Base-by-base conservation (phyloP, 2,888 invertebrate genomes). In the Rotaria socialis region DNA sequence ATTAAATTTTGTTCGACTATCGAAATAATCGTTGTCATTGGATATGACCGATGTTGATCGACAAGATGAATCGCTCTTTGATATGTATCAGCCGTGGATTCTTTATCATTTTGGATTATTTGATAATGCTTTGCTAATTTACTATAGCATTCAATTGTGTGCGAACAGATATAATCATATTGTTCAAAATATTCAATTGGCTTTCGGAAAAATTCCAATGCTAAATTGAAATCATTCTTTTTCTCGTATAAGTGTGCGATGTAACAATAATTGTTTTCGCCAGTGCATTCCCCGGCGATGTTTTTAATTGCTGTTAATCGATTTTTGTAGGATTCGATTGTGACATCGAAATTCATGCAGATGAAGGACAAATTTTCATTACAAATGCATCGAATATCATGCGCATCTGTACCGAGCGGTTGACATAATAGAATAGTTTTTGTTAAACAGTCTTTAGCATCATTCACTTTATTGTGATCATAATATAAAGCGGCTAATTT, bases 101-200 rank as follows among this genome's bases (percentile, higher is more conserved):
- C 74, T 4, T 7, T 41, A 74, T 74, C 35, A 41, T 74, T 74
- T 35, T 27, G 0, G 2, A 22, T 74, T 1, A 19, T 11, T 24
- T 74, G 74, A 19, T 74, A 74, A 74, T 41, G 22, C 2, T 41
- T 19, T 6, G 74, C 74, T 74, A 74, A 43, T 74, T 74, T 74
- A 2, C 8, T 41, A 41, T 41, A 74, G 22, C 74, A 74, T 19
- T 74, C 19, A 41, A 74, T 74, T 41, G 74, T 74, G 41, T 74
- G 74, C 5, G 14, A 10, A 41, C 74, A 74, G 5, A 74, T 16
- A 41, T 74, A 43, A 74, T 22, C 6, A 74, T 74, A 43, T 41
- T 74, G 74, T 41, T 74, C 74, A 74, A 74, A 74, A 41, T 74
- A 10, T 74, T 74, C 41, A 16, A 74, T 22, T 22, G 74, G 74